Percentiles rank a stretch among this genome's conserved stretches.
These are phyloP conservation scores for Mastomys natalensis DNA, from an alignment of 2,113 vertebrate genomes.

Conservation along the genomic window DNA sequence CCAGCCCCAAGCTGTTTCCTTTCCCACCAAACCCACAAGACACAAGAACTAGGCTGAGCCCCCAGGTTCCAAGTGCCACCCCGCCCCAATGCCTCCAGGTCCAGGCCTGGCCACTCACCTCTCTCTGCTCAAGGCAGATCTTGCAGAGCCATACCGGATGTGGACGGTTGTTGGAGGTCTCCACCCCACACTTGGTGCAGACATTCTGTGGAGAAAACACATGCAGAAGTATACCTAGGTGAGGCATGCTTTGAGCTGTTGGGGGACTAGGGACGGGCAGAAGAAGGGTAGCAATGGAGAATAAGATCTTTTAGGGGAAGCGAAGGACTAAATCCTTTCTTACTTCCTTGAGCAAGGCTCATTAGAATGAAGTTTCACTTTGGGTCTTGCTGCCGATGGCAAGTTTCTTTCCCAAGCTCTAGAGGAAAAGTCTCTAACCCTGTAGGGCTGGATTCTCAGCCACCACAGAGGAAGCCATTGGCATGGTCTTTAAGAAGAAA, in stretches of 20 bases:
- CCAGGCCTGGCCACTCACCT: slow-evolving; percentile 88
- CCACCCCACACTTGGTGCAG: slow-evolving; percentile 94
- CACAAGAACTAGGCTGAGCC: background rate
- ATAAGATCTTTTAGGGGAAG: fast-evolving
- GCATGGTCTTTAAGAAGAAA: background rate
- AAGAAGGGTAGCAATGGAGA: fast-evolving
- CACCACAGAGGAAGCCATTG: background rate
- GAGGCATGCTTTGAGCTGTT: background rate
- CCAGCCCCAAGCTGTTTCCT: background rate
- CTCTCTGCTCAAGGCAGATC: slow-evolving; percentile 95
- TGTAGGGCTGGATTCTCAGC: background rate
- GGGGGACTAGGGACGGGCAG: too few species aligned
- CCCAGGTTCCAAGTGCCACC: background rate
- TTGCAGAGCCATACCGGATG: slow-evolving; percentile 94
- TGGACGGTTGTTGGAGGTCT: slow-evolving; percentile 88
- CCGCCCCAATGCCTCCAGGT: background rate
- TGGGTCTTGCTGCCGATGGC: background rate
- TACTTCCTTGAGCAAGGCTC: background rate
- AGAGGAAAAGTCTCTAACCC: background rate
- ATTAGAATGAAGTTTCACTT: background rate
- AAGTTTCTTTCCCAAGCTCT: background rate
- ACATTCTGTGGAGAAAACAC: slow-evolving; percentile 88
- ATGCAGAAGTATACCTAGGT: background rate
- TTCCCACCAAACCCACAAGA: background rate
- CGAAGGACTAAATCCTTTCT: background rate